Evolutionary conservation across 2,797 vertebrate genomes (phyloP), one percentile per base, ranked within the genome.

Genomic region (Centroberyx gerrardi): DNA sequence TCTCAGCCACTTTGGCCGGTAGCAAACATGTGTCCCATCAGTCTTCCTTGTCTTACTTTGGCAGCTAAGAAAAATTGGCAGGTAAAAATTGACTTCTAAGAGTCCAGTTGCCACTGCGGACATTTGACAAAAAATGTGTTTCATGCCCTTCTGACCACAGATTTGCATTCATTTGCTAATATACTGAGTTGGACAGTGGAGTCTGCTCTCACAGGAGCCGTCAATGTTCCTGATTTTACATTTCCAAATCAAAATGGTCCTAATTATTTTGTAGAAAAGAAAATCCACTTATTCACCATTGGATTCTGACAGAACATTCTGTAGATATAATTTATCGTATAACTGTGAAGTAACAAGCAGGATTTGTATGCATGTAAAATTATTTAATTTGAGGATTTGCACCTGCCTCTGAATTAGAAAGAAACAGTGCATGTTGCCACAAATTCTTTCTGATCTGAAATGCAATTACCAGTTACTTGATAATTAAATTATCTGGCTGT

Each of bases 391-490:
- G 42, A 65, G 9, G 10, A 62, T 70, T 15, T 68, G 22, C 52
- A 62, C 29, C 68, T 27, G 78, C 54, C 52, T 73, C 46, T 55
- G 27, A 68, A 29, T 72, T 8, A 69, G 1, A 46, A 71, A 68
- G 70, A 64, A 64, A 62, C 9, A 5, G 3, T 51, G 8, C 62
- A 60, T 1, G 5, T 52, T 36, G 60, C 15, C 59, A 66, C 17
- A 71, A 78, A 82, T 79, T 49, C 29, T 73, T 78, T 67, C 74
- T 74, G 55, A 81, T 65, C 72, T 53, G 33, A 84, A 76, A 83
- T 5, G 1, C 59, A 73, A 76, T 78, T 42, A 77, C 75, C 68
- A 52, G 7, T 80, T 58, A 38, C 51, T 7, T 31, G 14, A 66
- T 88, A 85, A 88, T 76, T 77, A 65, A 38, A 49, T 81, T 77